phyloP scores from a whole-genome alignment of 2,797 vertebrate genomes.

The Halcyon leucocephala region DNA sequence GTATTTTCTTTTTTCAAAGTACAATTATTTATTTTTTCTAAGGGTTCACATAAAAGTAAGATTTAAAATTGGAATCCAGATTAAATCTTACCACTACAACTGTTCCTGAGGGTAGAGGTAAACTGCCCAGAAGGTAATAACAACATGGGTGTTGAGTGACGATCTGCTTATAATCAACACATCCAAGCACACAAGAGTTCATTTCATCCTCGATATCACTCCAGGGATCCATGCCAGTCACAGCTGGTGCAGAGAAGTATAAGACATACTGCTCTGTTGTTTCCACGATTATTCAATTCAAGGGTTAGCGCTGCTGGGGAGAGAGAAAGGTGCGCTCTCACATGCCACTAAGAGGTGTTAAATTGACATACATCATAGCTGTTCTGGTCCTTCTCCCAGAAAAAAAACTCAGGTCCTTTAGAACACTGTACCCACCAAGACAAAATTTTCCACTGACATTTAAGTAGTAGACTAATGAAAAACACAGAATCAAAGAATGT shows the following conservation, averaged over 20 bases:
- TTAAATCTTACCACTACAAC: constrained; percentile 62
- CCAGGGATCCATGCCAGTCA: not conserved
- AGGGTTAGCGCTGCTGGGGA: not conserved
- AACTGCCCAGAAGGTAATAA: constrained; percentile 69
- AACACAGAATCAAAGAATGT: too few relatives aligned
- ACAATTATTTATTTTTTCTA: not conserved
- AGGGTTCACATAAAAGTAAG: constrained; percentile 62
- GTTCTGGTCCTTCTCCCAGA: not conserved
- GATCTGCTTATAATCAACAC: constrained; percentile 44
- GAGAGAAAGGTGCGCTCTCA: not conserved
- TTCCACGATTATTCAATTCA: not conserved
- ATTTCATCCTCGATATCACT: not conserved
- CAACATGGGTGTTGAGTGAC: constrained; percentile 65
- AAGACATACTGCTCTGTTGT: not conserved
- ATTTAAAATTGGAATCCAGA: constrained; percentile 72
- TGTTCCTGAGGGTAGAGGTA: constrained; percentile 41
- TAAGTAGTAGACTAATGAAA: not conserved
- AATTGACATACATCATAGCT: not conserved
- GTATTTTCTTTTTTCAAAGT: constrained; percentile 26
- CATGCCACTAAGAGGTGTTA: not conserved
- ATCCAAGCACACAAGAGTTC: constrained; percentile 52
- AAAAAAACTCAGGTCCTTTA: not conserved
- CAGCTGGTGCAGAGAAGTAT: not conserved
- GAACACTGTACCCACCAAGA: not conserved
- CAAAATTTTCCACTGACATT: not conserved